A percentile compares a stretch with the other conserved stretches of the same genome.
phyloP scores from a whole-genome alignment of 35 echinoderm and acorn worm species.

The Acanthaster planci region DNA sequence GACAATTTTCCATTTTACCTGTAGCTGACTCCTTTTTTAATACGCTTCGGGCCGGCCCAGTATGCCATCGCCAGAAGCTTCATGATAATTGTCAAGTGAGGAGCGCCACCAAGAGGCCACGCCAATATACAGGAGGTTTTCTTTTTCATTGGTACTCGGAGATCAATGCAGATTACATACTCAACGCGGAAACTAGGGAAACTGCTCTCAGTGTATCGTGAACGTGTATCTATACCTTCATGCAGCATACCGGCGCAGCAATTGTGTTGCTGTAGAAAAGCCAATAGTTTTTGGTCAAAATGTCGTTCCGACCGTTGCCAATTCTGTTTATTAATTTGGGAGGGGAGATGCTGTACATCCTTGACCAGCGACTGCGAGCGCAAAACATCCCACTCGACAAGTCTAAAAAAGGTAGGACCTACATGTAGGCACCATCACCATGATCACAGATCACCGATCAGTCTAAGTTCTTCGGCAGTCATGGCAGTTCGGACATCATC shows the following conservation, averaged over 20 bases:
- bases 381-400: constrained; percentile 95
- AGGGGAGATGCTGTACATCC: constrained; percentile 97
- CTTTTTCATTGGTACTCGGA: neutral
- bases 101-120: constrained; percentile 14
- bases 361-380: constrained; percentile 93
- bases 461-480: neutral
- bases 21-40: too few species aligned
- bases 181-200: constrained; percentile 19
- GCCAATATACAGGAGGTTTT: neutral
- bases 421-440: neutral
- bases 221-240: too few species aligned
- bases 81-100: too few species aligned
- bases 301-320: constrained; percentile 86
- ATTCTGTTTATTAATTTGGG: constrained; percentile 95
- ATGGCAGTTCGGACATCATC: neutral
- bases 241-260: too few species aligned
- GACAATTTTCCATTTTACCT: too few species aligned
- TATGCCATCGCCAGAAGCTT: too few species aligned
- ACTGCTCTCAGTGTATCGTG: too few species aligned
- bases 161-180: neutral
- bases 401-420: constrained; percentile 75
- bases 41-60: too few species aligned
- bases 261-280: too few species aligned
- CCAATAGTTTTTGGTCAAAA: constrained; percentile 31
- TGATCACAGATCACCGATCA: neutral